Evolutionary conservation across 2,113 vertebrate species (phyloP).

Genomic region (Mus pahari): DNA sequence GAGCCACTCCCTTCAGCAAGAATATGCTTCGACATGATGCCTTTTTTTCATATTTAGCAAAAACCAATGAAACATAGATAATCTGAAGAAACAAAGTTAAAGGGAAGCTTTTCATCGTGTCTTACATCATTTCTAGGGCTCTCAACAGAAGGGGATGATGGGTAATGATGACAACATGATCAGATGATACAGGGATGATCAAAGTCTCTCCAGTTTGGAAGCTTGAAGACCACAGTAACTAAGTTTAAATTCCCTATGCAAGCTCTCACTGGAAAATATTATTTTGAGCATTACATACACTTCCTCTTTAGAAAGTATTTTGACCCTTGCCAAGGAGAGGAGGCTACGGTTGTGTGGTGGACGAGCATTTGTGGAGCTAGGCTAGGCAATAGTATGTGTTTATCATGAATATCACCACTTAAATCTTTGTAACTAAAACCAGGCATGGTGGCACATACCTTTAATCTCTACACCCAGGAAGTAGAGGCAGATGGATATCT

Average conservation of each 20-base stretch:
- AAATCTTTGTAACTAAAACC: background rate
- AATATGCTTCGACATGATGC: background rate
- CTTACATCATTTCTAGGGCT: background rate
- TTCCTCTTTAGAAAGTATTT: background rate
- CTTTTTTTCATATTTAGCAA: background rate
- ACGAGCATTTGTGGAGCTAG: background rate
- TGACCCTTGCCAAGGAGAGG: background rate
- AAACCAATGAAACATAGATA: conserved; percentile 12
- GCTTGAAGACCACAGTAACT: background rate
- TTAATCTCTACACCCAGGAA: background rate
- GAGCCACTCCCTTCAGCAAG: background rate
- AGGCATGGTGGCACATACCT: background rate
- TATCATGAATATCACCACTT: background rate
- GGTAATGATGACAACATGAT: background rate
- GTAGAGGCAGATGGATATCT: background rate
- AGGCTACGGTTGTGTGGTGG: background rate
- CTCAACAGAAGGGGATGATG: background rate
- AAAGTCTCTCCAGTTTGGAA: background rate
- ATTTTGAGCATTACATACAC: background rate
- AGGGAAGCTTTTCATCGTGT: conserved; percentile 1
- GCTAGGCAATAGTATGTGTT: background rate
- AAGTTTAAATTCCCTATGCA: background rate
- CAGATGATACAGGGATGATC: background rate
- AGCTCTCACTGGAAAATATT: background rate
- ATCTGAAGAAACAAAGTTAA: conserved; percentile 57